Conservation (phyloP, 2,888 invertebrate species). For the Yponomeuta plumbellus region DNA sequence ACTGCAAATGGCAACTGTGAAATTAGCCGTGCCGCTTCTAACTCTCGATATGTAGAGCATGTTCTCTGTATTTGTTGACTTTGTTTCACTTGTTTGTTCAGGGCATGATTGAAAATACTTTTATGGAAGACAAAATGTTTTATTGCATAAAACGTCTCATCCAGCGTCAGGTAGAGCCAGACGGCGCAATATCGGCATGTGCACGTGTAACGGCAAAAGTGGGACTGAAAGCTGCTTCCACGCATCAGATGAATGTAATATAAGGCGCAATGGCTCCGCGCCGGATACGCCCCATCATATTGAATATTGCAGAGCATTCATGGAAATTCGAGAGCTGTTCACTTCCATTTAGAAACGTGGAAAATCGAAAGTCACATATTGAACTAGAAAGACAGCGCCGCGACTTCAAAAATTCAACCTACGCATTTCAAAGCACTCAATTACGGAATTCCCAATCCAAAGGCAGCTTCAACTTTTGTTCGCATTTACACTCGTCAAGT, state of each 20-base stretch:
- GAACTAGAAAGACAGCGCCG: slow-evolving; percentile 4
- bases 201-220: slow-evolving; percentile 10
- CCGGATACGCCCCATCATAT: slow-evolving; percentile 20
- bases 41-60: background rate
- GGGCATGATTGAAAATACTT: slow-evolving; percentile 5
- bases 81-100: slow-evolving; percentile 3
- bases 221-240: slow-evolving; percentile 16
- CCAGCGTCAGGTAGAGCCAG: background rate
- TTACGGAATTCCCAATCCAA: background rate
- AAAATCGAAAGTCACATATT: slow-evolving; percentile 18
- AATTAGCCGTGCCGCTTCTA: slow-evolving; percentile 1
- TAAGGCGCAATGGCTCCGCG: slow-evolving; percentile 19
- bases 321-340: slow-evolving; percentile 21
- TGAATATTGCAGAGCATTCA: slow-evolving; percentile 23
- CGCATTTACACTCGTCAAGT: background rate
- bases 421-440: slow-evolving; percentile 6
- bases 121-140: background rate
- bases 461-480: background rate
- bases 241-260: slow-evolving; percentile 22
- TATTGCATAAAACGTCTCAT: background rate
- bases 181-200: slow-evolving; percentile 10
- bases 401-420: slow-evolving; percentile 3
- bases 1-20: slow-evolving; percentile 15
- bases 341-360: slow-evolving; percentile 19
- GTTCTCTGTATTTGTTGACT: background rate